These are phyloP conservation scores for Aplocera efformata DNA, from an alignment of 2,888 invertebrate genomes.

Conservation along the genomic window DNA sequence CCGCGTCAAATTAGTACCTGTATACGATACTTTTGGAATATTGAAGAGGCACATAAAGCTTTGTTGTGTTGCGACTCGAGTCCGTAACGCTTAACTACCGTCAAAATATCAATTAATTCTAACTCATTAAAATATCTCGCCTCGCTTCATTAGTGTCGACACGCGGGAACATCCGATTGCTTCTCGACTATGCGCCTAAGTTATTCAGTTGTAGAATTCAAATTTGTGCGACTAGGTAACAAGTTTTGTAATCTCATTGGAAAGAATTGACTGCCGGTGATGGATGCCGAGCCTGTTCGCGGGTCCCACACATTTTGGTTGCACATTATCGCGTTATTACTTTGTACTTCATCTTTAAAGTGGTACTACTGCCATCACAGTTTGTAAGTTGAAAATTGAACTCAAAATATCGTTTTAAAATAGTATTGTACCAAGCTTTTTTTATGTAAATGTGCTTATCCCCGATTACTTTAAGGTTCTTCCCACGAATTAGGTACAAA, in stretches of 20 bases:
- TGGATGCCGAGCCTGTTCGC: conserved; percentile 27
- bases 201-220: conserved; percentile 20
- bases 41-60: conserved; percentile 11
- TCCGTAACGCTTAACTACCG: conserved; percentile 36
- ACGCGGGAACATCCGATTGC: conserved; percentile 6
- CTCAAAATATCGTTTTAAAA: no score
- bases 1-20: conserved; percentile 10
- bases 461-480: no score
- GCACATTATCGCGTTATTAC: neutral
- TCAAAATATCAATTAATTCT: conserved; percentile 66
- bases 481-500: no score
- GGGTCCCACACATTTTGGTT: conserved; percentile 1
- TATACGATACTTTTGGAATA: conserved; percentile 23
- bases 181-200: conserved; percentile 21
- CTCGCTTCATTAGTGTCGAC: conserved; percentile 29
- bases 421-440: no score
- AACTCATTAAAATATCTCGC: conserved; percentile 55
- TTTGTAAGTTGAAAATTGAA: no score
- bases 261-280: conserved; percentile 60
- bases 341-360: no score
- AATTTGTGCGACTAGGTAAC: conserved; percentile 18
- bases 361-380: no score
- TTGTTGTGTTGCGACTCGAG: conserved; percentile 40
- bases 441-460: no score
- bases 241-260: conserved; percentile 59